These are phyloP conservation scores for Halisarca cf. caerulea DNA, from an alignment of 37 sponge, comb jelly and placozoan genomes.

Conservation along the genomic window DNA sequence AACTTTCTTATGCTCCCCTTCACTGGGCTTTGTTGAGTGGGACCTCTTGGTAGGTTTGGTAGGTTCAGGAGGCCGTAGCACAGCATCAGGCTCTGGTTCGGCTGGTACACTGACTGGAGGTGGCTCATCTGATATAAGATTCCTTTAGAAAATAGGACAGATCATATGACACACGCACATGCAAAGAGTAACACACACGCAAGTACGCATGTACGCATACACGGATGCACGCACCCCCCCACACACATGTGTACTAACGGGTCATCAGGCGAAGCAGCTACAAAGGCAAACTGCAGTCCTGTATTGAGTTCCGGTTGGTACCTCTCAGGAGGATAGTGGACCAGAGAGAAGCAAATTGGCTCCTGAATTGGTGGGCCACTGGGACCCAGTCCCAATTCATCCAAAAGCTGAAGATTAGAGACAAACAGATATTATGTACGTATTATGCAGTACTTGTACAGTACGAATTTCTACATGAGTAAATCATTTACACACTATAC, in stretches of 20 bases:
- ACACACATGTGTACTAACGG: constrained; percentile 54
- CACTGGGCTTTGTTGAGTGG: neutral
- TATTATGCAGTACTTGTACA: too few species aligned
- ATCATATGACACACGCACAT: too few species aligned
- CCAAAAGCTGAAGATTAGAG: constrained; percentile 45
- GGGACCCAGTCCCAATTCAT: constrained; percentile 84
- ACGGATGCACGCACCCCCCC: neutral
- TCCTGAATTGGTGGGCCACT: constrained; percentile 80
- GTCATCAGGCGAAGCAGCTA: constrained; percentile 77
- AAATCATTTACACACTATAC: too few species aligned
- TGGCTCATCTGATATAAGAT: constrained; percentile 17
- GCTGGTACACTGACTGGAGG: constrained; percentile 5
- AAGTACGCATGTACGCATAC: neutral
- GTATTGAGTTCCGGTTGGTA: neutral
- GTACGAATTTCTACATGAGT: too few species aligned
- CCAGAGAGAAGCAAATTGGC: constrained; percentile 78
- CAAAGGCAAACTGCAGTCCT: constrained; percentile 52
- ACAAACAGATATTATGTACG: neutral
- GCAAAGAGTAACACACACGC: neutral
- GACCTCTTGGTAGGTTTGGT: constrained; percentile 18
- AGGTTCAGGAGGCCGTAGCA: constrained; percentile 6
- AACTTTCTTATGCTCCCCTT: constrained; percentile 16
- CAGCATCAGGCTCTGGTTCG: constrained; percentile 1
- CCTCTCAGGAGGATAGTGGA: constrained; percentile 70
- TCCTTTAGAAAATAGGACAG: neutral